Evolutionary conservation across 2,888 invertebrate genomes (phyloP).

Genomic region (Cremastobaeus sp.): DNA sequence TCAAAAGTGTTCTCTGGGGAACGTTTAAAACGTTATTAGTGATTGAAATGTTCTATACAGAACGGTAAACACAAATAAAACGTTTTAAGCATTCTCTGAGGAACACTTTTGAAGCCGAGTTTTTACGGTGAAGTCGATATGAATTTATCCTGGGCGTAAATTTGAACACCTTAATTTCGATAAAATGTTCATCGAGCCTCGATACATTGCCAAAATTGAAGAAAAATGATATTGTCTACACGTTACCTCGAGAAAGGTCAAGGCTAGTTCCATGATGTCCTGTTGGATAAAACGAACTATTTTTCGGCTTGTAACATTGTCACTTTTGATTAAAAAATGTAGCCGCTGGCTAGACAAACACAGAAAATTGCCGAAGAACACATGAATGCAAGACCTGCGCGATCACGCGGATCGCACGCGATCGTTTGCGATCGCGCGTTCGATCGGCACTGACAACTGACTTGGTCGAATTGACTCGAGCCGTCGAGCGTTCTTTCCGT

Average conservation of each 20-base stretch:
- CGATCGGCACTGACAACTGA: conserved; percentile 55
- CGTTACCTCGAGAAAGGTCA: conserved; percentile 38
- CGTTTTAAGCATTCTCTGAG: no score
- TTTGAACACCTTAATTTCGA: no score
- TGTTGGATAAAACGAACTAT: not conserved
- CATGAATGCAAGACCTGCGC: conserved; percentile 22
- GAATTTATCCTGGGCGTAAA: no score
- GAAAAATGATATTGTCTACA: no score
- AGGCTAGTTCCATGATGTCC: conserved; percentile 41
- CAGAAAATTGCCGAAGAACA: conserved; percentile 1
- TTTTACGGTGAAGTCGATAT: no score
- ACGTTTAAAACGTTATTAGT: no score
- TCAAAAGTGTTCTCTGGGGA: no score
- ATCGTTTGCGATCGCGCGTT: conserved; percentile 56
- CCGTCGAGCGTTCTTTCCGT: conserved; percentile 57
- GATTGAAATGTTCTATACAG: no score
- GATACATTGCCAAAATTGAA: no score
- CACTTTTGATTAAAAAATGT: not conserved
- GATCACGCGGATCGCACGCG: conserved; percentile 63
- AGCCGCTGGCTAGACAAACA: not conserved
- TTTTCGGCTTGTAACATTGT: not conserved
- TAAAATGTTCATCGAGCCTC: no score
- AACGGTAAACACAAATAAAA: no score
- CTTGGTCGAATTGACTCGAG: conserved; percentile 40
- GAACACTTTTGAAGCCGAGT: no score